Evolutionary conservation across 1,140 invertebrate species (phyloP).

Genomic region (Pachypsylla venusta): DNA sequence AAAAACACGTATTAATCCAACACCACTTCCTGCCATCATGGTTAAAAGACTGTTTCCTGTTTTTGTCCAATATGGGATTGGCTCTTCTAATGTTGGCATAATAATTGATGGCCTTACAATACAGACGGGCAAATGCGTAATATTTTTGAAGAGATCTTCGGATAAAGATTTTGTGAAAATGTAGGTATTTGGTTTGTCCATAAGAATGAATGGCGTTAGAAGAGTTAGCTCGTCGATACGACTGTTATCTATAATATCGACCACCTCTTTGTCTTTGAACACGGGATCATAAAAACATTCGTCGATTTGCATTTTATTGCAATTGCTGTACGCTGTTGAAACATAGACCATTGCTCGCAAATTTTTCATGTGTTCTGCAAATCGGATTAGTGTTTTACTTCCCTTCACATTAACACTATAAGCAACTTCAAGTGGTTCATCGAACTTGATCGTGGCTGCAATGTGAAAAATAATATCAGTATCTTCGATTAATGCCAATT

Average conservation of each 20-base stretch:
- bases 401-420: constrained; percentile 26
- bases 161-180: constrained; percentile 50
- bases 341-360: constrained; percentile 52
- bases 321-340: constrained; percentile 59
- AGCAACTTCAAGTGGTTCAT: constrained; percentile 22
- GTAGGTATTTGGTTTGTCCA: constrained; percentile 49
- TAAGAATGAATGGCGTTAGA: constrained; percentile 26
- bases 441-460: constrained; percentile 18
- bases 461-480: constrained; percentile 26
- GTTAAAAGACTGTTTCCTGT: not conserved
- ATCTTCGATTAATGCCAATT: not conserved
- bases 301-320: constrained; percentile 38
- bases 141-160: constrained; percentile 39
- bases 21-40: not conserved
- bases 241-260: constrained; percentile 24
- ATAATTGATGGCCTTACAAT: constrained; percentile 39
- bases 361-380: constrained; percentile 22
- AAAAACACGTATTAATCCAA: not conserved
- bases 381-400: not conserved
- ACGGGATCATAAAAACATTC: constrained; percentile 40
- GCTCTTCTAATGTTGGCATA: constrained; percentile 24
- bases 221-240: not conserved
- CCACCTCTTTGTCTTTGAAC: constrained; percentile 33
- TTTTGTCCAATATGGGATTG: not conserved
- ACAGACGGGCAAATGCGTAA: constrained; percentile 40